These are phyloP conservation scores for Apodemia hepburni DNA, from an alignment of 2,888 invertebrate species.

Conservation along the genomic window DNA sequence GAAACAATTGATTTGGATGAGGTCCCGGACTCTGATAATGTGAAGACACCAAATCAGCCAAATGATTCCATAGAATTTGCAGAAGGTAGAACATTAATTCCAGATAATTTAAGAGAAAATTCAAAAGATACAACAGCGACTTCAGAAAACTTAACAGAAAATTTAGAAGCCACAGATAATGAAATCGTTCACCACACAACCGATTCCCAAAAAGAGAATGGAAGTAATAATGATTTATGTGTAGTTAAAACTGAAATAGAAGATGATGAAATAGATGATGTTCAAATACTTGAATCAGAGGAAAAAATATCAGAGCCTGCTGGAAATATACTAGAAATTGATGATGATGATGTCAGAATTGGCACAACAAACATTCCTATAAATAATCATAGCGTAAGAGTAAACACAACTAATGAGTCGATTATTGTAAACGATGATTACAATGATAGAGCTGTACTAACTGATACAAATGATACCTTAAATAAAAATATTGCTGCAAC, in stretches of 20 bases:
- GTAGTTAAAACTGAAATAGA: constrained; percentile 7
- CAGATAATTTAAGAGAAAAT: no score
- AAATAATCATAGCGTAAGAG: background rate
- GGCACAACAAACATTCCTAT: background rate
- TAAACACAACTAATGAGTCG: background rate
- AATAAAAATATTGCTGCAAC: background rate
- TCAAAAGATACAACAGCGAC: background rate
- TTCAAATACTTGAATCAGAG: background rate
- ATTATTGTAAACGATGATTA: background rate
- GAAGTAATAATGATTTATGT: background rate
- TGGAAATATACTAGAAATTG: background rate
- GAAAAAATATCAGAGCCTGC: background rate
- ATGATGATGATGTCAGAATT: background rate
- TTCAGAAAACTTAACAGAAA: background rate
- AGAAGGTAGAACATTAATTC: background rate
- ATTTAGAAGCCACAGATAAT: background rate
- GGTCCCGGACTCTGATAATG: background rate
- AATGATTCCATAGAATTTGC: background rate
- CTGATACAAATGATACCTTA: background rate
- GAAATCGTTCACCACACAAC: background rate
- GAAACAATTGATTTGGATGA: constrained; percentile 3
- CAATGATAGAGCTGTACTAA: background rate
- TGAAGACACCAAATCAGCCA: background rate
- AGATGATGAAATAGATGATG: background rate
- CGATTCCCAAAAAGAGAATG: background rate